phyloP scores from a whole-genome alignment of 2,797 vertebrate genomes.

The Manis javanica region DNA sequence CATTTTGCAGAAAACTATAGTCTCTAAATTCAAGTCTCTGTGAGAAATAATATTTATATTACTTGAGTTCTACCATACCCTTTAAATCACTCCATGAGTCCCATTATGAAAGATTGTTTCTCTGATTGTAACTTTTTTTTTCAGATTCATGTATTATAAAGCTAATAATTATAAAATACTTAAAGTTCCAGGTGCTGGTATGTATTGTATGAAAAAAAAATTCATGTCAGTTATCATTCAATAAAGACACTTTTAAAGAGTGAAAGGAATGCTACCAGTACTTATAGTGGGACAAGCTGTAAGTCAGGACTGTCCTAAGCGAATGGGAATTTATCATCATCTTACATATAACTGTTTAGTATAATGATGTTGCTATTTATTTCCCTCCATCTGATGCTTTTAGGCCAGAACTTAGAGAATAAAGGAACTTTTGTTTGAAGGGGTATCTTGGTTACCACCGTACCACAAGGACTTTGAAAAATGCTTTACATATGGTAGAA shows the following conservation, averaged over 20 bases:
- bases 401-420: not conserved
- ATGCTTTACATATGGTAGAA: not conserved
- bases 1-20: not conserved
- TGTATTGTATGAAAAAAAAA: not conserved
- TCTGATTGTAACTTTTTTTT: not conserved
- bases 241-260: not conserved
- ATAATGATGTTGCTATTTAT: not conserved
- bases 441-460: not conserved
- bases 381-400: not conserved
- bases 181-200: not conserved
- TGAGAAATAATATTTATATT: not conserved
- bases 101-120: not conserved
- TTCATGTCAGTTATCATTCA: not conserved
- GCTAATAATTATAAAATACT: not conserved
- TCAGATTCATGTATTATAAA: not conserved
- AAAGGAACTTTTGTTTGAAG: not conserved
- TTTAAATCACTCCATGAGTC: not conserved
- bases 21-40: not conserved
- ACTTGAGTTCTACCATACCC: not conserved
- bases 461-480: not conserved
- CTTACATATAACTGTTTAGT: not conserved
- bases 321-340: not conserved
- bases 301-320: not conserved
- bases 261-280: not conserved
- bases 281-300: not conserved